Conservation (phyloP, 2,113 vertebrate species). For the Python bivittatus region DNA sequence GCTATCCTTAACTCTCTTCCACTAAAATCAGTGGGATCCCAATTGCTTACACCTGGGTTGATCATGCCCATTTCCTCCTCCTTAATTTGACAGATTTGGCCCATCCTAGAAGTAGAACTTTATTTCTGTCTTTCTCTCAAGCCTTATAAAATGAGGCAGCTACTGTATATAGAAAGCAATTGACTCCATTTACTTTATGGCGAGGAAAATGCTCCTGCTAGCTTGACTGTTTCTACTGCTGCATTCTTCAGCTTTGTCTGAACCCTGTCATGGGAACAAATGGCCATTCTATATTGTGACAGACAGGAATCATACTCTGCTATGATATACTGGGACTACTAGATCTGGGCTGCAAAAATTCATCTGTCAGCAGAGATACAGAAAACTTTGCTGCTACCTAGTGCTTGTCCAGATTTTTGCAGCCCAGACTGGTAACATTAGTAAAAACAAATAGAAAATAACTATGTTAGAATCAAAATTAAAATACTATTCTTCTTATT, state of each 20-base stretch:
- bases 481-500: neutral
- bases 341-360: neutral
- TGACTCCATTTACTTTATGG: neutral
- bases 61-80: neutral
- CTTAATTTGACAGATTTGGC: neutral
- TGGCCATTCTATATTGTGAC: neutral
- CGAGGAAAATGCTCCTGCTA: neutral
- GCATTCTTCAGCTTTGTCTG: neutral
- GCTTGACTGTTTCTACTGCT: neutral
- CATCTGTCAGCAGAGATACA: neutral
- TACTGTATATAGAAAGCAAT: neutral
- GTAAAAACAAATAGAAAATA: neutral
- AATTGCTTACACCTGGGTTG: neutral
- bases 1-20: neutral
- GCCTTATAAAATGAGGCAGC: neutral
- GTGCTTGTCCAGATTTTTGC: neutral
- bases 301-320: conserved; percentile 23
- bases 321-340: neutral
- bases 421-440: neutral
- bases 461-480: neutral
- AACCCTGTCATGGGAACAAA: neutral
- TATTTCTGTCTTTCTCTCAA: neutral
- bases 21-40: neutral
- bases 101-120: neutral
- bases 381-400: neutral